Percentiles rank a stretch among this genome's conserved stretches.
phyloP scores from a whole-genome alignment of 2,888 invertebrate genomes.

The Pristionchus fissidentatus region DNA sequence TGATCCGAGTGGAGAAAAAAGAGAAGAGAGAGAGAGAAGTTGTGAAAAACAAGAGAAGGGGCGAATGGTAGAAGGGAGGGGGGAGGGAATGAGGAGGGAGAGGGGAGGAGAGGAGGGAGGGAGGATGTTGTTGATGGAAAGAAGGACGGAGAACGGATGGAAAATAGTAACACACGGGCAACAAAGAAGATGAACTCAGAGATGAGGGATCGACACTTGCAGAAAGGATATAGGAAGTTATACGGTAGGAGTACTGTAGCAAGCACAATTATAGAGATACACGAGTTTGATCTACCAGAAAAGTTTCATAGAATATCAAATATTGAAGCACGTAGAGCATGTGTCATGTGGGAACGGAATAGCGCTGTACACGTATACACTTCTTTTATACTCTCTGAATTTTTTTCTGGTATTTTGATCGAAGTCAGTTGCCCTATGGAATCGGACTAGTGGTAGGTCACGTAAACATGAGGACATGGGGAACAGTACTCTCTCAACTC shows the following conservation, averaged over 20 bases:
- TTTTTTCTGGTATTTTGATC: too few relatives aligned
- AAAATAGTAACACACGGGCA: conserved; percentile 39
- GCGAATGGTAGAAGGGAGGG: conserved; percentile 14
- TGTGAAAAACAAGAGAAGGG: conserved; percentile 28
- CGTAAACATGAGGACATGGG: too few relatives aligned
- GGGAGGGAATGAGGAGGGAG: not conserved
- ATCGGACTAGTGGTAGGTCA: too few relatives aligned
- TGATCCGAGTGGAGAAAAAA: not conserved
- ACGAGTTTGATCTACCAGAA: too few relatives aligned
- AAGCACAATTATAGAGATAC: not conserved
- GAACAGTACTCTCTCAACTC: too few relatives aligned
- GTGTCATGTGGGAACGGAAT: too few relatives aligned
- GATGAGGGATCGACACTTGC: not conserved
- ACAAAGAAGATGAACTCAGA: conserved; percentile 34
- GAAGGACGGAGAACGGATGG: conserved; percentile 29
- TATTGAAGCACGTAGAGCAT: too few relatives aligned
- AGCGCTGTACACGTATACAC: too few relatives aligned
- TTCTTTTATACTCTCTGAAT: too few relatives aligned
- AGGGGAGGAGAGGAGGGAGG: not conserved
- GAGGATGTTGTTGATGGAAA: conserved; percentile 9
- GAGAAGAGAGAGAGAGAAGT: conserved; percentile 38
- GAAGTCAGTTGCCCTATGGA: too few relatives aligned
- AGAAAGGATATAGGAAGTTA: not conserved
- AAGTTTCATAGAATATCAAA: too few relatives aligned
- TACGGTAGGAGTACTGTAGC: not conserved